phyloP scores from a whole-genome alignment of 2,888 invertebrate genomes.

The Ophonus ardosiacus region DNA sequence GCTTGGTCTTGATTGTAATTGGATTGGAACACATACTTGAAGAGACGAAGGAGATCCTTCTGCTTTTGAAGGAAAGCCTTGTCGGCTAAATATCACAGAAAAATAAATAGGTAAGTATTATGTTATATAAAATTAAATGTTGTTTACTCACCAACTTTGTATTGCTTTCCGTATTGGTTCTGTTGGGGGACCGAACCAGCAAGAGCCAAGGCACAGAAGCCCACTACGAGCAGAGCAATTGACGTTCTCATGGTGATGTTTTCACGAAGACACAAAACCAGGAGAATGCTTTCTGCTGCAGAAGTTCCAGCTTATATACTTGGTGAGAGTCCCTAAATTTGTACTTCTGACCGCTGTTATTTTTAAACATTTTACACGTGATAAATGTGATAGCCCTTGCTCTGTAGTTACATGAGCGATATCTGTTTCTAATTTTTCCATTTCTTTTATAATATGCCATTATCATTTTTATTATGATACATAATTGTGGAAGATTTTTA shows the following conservation, averaged over 20 bases:
- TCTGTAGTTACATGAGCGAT: constrained; percentile 11
- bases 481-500: constrained; percentile 21
- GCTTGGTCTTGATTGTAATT: constrained; percentile 77
- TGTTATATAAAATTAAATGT: neutral
- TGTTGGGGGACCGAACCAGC: constrained; percentile 39
- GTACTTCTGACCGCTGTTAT: constrained; percentile 27
- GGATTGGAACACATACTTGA: constrained; percentile 82
- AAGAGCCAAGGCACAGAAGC: constrained; percentile 64
- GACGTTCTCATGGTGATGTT: constrained; percentile 65
- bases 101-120: constrained; percentile 65
- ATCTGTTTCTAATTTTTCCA: constrained; percentile 12
- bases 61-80: constrained; percentile 67
- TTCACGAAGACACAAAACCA: constrained; percentile 59
- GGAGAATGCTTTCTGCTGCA: constrained; percentile 45
- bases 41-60: constrained; percentile 78
- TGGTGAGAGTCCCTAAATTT: constrained; percentile 33
- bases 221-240: constrained; percentile 59
- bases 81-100: constrained; percentile 71
- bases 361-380: constrained; percentile 16
- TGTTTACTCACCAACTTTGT: constrained; percentile 57
- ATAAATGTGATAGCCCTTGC: constrained; percentile 40
- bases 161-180: constrained; percentile 39
- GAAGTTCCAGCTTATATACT: constrained; percentile 50
- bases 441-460: constrained; percentile 5
- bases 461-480: constrained; percentile 14